phyloP scores from a whole-genome alignment of 1,140 invertebrate species.

The Cydia strobilella region DNA sequence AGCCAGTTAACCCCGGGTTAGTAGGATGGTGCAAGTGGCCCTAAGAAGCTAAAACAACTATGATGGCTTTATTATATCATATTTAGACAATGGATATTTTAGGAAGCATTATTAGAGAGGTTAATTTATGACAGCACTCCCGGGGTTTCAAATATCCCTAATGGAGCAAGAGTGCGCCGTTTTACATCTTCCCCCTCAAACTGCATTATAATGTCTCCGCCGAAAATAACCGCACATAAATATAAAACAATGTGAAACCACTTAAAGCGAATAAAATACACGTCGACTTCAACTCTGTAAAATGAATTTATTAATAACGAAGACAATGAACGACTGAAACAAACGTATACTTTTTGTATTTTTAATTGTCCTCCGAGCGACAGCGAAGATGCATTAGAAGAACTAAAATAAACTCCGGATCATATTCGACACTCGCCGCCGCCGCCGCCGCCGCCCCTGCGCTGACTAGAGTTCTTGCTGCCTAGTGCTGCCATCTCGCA shows the following conservation, averaged over 20 bases:
- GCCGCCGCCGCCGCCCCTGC: conserved; percentile 37
- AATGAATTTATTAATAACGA: conserved; percentile 80
- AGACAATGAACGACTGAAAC: conserved; percentile 80
- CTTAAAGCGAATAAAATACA: conserved; percentile 81
- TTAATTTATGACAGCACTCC: conserved; percentile 78
- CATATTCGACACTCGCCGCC: conserved; percentile 69
- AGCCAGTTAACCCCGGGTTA: no score
- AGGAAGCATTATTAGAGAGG: conserved; percentile 70
- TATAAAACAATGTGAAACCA: conserved; percentile 80
- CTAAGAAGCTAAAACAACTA: not conserved
- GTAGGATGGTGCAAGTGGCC: no score
- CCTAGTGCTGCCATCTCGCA: not conserved
- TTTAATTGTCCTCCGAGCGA: conserved; percentile 77
- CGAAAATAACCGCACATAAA: conserved; percentile 80
- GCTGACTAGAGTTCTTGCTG: conserved; percentile 5
- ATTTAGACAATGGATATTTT: conserved; percentile 59
- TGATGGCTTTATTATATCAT: conserved; percentile 22
- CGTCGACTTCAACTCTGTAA: conserved; percentile 77
- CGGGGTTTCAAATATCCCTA: conserved; percentile 78
- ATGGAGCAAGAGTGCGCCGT: conserved; percentile 76
- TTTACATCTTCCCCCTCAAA: conserved; percentile 76
- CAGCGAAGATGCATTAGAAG: conserved; percentile 76
- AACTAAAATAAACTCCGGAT: conserved; percentile 76
- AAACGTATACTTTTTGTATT: conserved; percentile 78
- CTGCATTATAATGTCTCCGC: conserved; percentile 77